These are phyloP conservation scores for Megastigmus dorsalis DNA, from an alignment of 2,888 invertebrate genomes.

Conservation along the genomic window DNA sequence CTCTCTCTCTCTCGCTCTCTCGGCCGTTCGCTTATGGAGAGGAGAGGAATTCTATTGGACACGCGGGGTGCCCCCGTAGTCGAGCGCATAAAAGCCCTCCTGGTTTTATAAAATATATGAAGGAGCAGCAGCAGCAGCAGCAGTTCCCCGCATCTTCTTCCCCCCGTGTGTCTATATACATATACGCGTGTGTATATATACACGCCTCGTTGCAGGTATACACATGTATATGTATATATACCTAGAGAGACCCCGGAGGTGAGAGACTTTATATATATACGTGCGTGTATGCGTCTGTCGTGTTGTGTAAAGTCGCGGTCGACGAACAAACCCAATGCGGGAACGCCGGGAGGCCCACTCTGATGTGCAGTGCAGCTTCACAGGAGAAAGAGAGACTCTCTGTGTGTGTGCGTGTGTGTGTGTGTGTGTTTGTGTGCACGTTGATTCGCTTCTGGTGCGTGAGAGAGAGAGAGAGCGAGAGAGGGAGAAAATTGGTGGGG, in stretches of 20 bases:
- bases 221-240: neutral
- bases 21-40: no score
- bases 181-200: no score
- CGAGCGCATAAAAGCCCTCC: constrained; percentile 66
- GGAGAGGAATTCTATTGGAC: constrained; percentile 68
- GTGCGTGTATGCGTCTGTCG: neutral
- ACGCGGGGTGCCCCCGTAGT: constrained; percentile 71
- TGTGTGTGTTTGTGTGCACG: no score
- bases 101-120: constrained; percentile 67
- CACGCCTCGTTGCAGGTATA: neutral
- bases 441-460: no score
- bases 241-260: no score
- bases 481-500: no score
- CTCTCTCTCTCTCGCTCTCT: no score
- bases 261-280: no score
- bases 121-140: constrained; percentile 47
- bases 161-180: no score
- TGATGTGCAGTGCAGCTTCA: no score
- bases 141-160: constrained; percentile 38
- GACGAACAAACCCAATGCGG: constrained; percentile 48
- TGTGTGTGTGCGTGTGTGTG: no score
- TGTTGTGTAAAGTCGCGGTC: constrained; percentile 41
- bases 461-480: constrained; percentile 49
- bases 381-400: no score
- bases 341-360: constrained; percentile 44